phyloP scores from a whole-genome alignment of 2,113 vertebrate species.

The Tringa solitaria region DNA sequence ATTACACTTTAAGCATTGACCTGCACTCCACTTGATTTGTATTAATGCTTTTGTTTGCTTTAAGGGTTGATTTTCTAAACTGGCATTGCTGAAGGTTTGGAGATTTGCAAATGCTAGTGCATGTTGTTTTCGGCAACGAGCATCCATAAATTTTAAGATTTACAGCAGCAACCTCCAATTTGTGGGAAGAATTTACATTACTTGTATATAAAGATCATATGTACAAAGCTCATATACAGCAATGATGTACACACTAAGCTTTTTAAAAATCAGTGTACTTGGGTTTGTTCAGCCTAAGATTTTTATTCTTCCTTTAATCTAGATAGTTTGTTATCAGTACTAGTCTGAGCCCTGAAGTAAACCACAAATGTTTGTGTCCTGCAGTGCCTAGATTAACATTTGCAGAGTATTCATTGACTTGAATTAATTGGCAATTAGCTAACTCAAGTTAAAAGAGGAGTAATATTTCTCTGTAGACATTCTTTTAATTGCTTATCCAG shows the following conservation, averaged over 20 bases:
- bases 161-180: neutral
- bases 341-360: neutral
- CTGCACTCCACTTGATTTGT: neutral
- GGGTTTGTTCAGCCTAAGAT: neutral
- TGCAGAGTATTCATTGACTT: conserved; percentile 33
- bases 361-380: conserved; percentile 4
- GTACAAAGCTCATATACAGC: neutral
- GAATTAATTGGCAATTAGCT: conserved; percentile 64
- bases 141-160: neutral
- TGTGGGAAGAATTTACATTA: neutral
- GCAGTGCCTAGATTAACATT: conserved; percentile 33
- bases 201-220: neutral
- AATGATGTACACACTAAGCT: neutral
- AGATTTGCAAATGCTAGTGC: neutral
- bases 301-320: neutral
- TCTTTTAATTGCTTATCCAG: conserved; percentile 19
- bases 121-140: neutral
- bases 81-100: neutral
- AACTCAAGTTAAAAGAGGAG: conserved; percentile 35
- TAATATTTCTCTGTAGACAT: conserved; percentile 41
- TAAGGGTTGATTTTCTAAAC: neutral
- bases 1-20: neutral
- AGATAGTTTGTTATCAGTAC: neutral
- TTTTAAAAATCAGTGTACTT: neutral
- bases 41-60: conserved; percentile 1